Percentiles rank a stretch among this genome's conserved stretches.
Conservation (phyloP, 2,113 vertebrate genomes). For the Henicopernis longicauda region DNA sequence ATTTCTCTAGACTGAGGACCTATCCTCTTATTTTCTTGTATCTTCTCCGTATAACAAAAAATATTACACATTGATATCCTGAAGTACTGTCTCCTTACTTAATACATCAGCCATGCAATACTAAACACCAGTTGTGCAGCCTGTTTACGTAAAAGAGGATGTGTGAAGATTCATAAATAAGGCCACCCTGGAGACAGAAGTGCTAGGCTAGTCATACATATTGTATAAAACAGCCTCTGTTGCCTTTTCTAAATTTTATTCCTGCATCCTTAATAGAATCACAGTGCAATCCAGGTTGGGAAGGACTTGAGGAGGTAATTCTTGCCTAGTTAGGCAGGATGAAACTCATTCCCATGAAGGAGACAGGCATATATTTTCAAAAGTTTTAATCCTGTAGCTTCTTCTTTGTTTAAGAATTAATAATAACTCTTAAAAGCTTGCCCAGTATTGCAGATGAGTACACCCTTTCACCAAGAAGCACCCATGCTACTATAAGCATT, state of each 20-base stretch:
- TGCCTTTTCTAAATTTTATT: background rate
- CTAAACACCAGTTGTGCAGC: background rate
- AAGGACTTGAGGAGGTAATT: background rate
- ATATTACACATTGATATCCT: background rate
- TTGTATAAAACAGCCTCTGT: background rate
- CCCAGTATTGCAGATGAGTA: background rate
- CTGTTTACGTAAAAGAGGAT: background rate
- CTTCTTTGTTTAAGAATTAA: background rate
- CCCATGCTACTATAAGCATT: background rate
- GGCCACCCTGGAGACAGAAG: background rate
- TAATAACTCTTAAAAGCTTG: background rate
- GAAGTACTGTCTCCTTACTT: background rate
- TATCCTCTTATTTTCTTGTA: background rate
- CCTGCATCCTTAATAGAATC: background rate
- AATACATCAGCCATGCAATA: background rate
- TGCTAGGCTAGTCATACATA: background rate
- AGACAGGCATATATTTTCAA: background rate
- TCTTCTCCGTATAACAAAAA: background rate
- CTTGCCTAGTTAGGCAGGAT: background rate
- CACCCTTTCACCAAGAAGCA: background rate
- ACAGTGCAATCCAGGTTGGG: background rate
- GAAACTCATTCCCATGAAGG: background rate
- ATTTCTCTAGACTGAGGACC: background rate
- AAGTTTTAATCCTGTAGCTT: background rate
- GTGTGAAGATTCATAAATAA: background rate